Evolutionary conservation across 2,113 vertebrate species (phyloP).

Genomic region (Atractosteus spatula): DNA sequence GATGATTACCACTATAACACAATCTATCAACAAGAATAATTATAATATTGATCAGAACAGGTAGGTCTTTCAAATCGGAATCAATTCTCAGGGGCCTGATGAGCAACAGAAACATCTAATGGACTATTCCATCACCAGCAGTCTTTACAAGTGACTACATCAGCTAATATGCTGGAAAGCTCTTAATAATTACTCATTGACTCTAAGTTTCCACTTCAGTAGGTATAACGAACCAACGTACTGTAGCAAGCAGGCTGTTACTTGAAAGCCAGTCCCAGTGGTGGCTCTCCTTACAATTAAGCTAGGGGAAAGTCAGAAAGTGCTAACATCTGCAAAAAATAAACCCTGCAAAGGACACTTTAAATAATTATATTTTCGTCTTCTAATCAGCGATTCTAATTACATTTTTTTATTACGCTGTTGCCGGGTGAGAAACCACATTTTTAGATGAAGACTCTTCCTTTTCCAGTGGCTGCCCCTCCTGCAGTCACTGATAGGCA

Average conservation of each 20-base stretch:
- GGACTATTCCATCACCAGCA: conserved; percentile 74
- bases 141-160: conserved; percentile 54
- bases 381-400: conserved; percentile 60
- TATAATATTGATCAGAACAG: conserved; percentile 77
- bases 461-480: conserved; percentile 50
- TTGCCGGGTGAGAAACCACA: conserved; percentile 53
- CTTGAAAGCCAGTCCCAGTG: conserved; percentile 62
- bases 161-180: conserved; percentile 75
- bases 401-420: conserved; percentile 54
- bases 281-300: conserved; percentile 39
- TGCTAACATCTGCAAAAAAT: conserved; percentile 39
- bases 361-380: conserved; percentile 42
- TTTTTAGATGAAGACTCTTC: conserved; percentile 41
- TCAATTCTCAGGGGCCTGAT: conserved; percentile 73
- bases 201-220: conserved; percentile 69
- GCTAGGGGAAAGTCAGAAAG: conserved; percentile 36
- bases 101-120: conserved; percentile 73
- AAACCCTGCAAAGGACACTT: conserved; percentile 34
- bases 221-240: conserved; percentile 46
- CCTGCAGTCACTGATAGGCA: conserved; percentile 31
- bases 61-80: conserved; percentile 67
- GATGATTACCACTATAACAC: conserved; percentile 71
- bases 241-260: conserved; percentile 46
- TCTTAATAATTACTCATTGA: conserved; percentile 78
- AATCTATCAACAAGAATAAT: conserved; percentile 84